Evolutionary conservation across 2,797 vertebrate genomes (phyloP).

Genomic region (Vultur gryphus): DNA sequence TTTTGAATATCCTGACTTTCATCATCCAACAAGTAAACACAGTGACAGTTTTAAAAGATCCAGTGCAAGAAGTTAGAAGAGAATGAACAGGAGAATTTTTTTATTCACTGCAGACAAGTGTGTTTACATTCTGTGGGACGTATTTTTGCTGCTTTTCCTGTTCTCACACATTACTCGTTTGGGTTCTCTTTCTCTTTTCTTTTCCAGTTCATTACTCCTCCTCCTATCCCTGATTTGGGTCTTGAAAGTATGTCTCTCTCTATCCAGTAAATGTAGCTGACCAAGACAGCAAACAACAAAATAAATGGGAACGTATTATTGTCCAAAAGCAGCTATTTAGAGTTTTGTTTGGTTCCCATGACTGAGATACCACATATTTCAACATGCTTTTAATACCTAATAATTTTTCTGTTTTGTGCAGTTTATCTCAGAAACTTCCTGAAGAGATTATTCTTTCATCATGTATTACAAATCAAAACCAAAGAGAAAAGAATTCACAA

Average conservation of each 20-base stretch:
- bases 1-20: neutral
- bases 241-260: neutral
- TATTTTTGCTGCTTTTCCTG: neutral
- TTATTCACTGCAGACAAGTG: neutral
- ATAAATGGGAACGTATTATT: neutral
- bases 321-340: neutral
- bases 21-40: neutral
- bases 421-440: neutral
- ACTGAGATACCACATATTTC: neutral
- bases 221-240: neutral
- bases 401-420: neutral
- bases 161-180: neutral
- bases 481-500: neutral
- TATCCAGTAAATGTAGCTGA: neutral
- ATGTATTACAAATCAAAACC: neutral
- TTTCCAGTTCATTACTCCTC: neutral
- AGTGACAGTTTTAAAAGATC: neutral
- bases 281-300: neutral
- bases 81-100: neutral
- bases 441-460: neutral
- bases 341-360: neutral
- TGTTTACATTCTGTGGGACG: neutral
- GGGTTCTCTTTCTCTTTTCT: neutral
- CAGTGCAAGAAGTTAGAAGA: neutral
- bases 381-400: neutral